Percentiles rank a stretch among this genome's conserved stretches.
phyloP scores from a whole-genome alignment of 64 coral and sea anemone species.

The Montipora foliosa region DNA sequence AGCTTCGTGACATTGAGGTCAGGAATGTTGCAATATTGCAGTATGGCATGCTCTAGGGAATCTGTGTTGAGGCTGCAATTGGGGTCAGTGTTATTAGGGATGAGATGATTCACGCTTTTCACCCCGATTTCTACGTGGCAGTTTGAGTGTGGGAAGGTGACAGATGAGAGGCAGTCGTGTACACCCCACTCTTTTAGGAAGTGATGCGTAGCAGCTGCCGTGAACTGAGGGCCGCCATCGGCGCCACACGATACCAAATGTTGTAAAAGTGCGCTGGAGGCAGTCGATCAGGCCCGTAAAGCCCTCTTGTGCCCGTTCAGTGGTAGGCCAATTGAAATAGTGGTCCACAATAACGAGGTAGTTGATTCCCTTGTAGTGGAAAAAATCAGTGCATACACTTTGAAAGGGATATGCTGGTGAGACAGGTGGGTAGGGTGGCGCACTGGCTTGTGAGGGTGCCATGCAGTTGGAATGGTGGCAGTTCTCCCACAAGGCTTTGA shows the following conservation, averaged over 20 bases:
- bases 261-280: background rate
- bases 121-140: too few species aligned
- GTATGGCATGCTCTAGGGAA: too few species aligned
- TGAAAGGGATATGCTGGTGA: constrained; percentile 55
- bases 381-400: constrained; percentile 31
- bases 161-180: too few species aligned
- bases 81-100: too few species aligned
- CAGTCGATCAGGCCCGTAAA: constrained; percentile 19
- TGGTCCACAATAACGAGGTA: constrained; percentile 46
- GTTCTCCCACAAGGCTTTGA: background rate
- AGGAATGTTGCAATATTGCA: background rate
- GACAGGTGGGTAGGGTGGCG: background rate
- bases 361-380: constrained; percentile 40
- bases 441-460: constrained; percentile 19
- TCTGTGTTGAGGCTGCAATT: too few species aligned
- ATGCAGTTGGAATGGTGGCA: constrained; percentile 12
- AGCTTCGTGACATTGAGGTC: too few species aligned
- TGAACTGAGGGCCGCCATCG: too few species aligned
- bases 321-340: constrained; percentile 55
- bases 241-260: background rate
- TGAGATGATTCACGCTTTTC: too few species aligned
- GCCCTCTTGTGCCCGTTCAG: background rate
- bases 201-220: too few species aligned
- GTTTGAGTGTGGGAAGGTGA: too few species aligned
- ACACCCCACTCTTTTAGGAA: too few species aligned